Base-by-base conservation (phyloP, 2,888 invertebrate species). In the Disparrhopalites patrizii region DNA sequence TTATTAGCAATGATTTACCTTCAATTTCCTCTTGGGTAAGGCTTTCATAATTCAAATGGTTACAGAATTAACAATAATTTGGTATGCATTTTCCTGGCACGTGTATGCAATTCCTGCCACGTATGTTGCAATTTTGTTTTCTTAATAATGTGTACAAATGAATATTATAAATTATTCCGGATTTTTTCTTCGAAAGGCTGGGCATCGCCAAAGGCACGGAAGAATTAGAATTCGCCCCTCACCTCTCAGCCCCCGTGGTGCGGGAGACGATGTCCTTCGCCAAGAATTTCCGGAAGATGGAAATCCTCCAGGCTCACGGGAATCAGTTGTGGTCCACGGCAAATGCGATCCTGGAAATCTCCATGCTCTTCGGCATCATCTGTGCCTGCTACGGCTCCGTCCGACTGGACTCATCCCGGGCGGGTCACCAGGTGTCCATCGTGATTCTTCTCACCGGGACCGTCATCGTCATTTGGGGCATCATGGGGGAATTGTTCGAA, bases 301-400 rank as follows among this genome's bases (percentile, higher is more conserved):
- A 18, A 25, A 25, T 47, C 47, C 47, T 47, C 20, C 20, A 47
- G 10, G 47, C 25, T 2, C 5, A 23, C 2, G 8, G 15, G 2
- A 47, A 47, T 47, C 8, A 47, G 25, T 8, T 47, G 8, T 47
- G 47, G 47, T 47, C 47, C 8, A 47, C 47, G 3, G 47, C 47
- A 3, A 47, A 47, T 47, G 47, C 47, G 2, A 47, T 47, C n/a
- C 23, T 47, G 47, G 47, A 47, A 25, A 47, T 47, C 3, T 18
- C 47, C 47, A 47, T 47, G 47, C 47, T 47, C 23, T 47, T 47
- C 15, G 47, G 20, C 8, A 47, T 47, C 47, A 47, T 47, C 47
- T 18, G 18, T 3, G 47, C 47, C 3, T 47, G 47, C 13, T 47
- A 47, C 13, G 47, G 47, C 2, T 23, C 47, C 4, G 47, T 47